Evolutionary conservation across 2,888 invertebrate species (phyloP), one percentile per base, ranked within the genome.

Genomic region (Trichogramma evanescens): DNA sequence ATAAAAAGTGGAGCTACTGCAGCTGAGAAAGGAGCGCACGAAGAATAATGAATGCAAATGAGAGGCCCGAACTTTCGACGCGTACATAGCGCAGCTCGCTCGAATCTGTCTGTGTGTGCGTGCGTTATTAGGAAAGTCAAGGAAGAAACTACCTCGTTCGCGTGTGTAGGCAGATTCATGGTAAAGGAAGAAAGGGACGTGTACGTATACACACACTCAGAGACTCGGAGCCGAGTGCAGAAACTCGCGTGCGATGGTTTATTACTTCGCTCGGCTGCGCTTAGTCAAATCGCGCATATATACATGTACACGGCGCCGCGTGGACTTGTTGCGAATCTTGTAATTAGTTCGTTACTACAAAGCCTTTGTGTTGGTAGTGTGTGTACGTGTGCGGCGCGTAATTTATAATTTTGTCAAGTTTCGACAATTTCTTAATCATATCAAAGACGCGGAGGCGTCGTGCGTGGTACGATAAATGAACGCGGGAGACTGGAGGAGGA

Each of bases 11-110:
- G 26, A 26, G 26, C 26, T 26, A 26, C 26, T 26, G 42, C 8
- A 45, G 54, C 9, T 3, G 58, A 59, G 58, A 59, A 51, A 59
- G 41, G 43, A 42, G 50, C 26, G 26, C 61, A 54, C 51, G 56
- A 59, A 62, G 56, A 59, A 62, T 62, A 62, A 62, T 53, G 59
- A 62, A 62, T 59, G 59, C 58, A 59, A 62, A 62, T 62, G 62
- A 62, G 59, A 54, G 54, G 48, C 50, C 49, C 48, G 55, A 54
- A 55, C 40, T 41, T 53, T 13, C 26, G 10, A 13, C 50, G 40
- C 56, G 54, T 50, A 52, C 54, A 48, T 48, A 6, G 10, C 5
- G 26, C 13, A 26, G 26, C 26, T 26, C 26, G 26, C 26, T 26
- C 26, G 26, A 6, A 7, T 48, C 10, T 48, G 2, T 48, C 13